phyloP scores from a whole-genome alignment of 2,113 vertebrate species.

The Corydoras sp. region DNA sequence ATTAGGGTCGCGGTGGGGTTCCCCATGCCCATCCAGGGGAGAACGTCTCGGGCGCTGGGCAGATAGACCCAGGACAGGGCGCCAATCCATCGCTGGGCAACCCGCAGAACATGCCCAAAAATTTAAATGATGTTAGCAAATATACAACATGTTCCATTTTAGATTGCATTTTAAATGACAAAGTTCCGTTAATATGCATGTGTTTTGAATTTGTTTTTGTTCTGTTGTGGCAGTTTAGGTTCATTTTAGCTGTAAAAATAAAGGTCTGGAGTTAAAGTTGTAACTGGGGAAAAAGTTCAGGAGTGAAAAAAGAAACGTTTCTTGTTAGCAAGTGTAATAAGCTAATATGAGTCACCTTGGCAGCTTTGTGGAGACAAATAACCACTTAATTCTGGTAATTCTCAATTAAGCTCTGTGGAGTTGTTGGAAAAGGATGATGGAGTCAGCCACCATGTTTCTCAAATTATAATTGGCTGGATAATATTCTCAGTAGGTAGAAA shows the following conservation, averaged over 20 bases:
- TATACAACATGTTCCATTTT: too few species aligned
- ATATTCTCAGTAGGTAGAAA: background rate
- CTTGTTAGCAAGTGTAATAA: background rate
- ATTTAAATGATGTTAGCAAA: too few species aligned
- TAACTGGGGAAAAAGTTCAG: background rate
- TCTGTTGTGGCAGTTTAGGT: too few species aligned
- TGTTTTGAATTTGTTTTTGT: too few species aligned
- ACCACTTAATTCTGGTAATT: background rate
- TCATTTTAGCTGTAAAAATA: background rate
- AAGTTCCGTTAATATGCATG: too few species aligned
- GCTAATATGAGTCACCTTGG: background rate
- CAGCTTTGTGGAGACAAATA: background rate
- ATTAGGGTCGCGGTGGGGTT: too few species aligned
- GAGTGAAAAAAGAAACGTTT: background rate
- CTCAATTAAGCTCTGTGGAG: background rate
- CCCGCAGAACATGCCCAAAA: too few species aligned
- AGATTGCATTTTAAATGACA: too few species aligned
- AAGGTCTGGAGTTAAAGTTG: background rate
- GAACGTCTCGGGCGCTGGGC: too few species aligned
- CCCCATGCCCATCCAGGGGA: too few species aligned
- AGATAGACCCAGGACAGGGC: too few species aligned
- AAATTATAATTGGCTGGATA: background rate
- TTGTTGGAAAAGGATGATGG: background rate
- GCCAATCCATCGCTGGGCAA: too few species aligned
- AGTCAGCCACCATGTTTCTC: background rate